Conservation (phyloP, 2,113 vertebrate species). For the Pica pica region DNA sequence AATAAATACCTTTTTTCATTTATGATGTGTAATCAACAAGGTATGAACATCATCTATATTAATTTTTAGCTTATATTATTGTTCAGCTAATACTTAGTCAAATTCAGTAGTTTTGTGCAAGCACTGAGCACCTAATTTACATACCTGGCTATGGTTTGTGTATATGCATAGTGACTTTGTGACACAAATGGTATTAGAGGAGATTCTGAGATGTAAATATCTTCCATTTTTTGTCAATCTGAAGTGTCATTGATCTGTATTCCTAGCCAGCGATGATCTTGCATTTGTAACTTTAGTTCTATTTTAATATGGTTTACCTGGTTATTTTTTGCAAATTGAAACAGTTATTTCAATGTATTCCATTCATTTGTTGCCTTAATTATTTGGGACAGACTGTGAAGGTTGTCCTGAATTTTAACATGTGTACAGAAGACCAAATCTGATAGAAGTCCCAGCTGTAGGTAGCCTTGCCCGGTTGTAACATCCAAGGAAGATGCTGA, state of each 20-base stretch:
- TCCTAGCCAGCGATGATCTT: neutral
- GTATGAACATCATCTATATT: neutral
- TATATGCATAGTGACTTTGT: neutral
- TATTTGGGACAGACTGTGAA: neutral
- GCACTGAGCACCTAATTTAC: neutral
- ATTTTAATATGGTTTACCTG: neutral
- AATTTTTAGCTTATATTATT: neutral
- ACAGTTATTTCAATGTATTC: neutral
- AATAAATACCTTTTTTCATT: neutral
- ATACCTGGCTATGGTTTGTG: neutral
- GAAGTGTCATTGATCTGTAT: neutral
- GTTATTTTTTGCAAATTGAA: neutral
- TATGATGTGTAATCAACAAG: neutral
- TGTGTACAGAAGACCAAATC: neutral
- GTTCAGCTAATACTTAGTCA: neutral
- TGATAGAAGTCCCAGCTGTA: neutral
- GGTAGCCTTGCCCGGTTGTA: neutral
- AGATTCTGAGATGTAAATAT: neutral
- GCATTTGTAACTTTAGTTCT: neutral
- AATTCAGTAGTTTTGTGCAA: neutral
- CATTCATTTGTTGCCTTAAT: neutral
- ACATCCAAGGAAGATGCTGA: neutral
- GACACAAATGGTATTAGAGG: neutral
- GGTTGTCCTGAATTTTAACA: neutral
- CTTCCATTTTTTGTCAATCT: neutral